Conservation (phyloP, 2,888 invertebrate species). For the Allacma fusca region DNA sequence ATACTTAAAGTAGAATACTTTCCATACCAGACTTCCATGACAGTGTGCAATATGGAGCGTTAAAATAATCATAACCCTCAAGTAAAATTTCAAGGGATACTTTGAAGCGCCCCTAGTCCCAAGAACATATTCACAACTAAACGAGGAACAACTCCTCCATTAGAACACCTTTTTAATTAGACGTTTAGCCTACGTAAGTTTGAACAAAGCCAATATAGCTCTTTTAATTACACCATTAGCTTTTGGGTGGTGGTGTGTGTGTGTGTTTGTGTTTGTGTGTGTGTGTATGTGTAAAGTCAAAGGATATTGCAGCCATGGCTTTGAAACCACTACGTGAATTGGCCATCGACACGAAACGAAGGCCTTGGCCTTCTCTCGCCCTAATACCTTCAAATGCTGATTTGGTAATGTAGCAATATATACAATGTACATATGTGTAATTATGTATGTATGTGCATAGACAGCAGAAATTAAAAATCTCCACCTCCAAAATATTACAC, state of each 20-base stretch:
- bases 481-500: too few relatives aligned
- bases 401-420: not conserved
- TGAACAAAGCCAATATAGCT: not conserved
- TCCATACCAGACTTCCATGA: not conserved
- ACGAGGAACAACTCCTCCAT: slow-evolving; percentile 5
- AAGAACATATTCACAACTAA: not conserved
- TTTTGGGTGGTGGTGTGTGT: not conserved
- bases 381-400: not conserved
- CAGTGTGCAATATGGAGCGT: not conserved
- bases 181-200: slow-evolving; percentile 16
- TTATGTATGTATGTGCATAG: too few relatives aligned
- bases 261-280: too few relatives aligned
- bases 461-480: too few relatives aligned
- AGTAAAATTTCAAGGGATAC: slow-evolving; percentile 11
- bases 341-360: not conserved
- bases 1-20: too few relatives aligned
- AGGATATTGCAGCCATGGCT: too few relatives aligned
- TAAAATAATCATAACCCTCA: not conserved
- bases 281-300: too few relatives aligned
- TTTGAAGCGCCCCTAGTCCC: not conserved
- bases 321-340: not conserved
- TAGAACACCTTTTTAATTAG: slow-evolving; percentile 10
- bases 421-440: too few relatives aligned
- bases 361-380: not conserved
- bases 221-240: slow-evolving; percentile 8